Evolutionary conservation across 64 coral and sea anemone genomes (phyloP).

Genomic region (Pocillopora damicornis): DNA sequence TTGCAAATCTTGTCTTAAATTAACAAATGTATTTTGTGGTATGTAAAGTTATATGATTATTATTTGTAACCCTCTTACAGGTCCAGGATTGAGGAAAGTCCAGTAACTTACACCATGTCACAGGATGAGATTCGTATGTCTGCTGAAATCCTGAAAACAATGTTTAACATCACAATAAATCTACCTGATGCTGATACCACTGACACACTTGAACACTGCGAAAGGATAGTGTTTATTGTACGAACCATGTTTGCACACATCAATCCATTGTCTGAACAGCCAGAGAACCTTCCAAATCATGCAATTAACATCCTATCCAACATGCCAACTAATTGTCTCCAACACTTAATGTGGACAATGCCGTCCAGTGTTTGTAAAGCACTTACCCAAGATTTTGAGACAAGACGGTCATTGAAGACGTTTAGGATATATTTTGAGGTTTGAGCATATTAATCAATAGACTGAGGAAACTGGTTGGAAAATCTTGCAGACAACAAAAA

Average conservation of each 20-base stretch:
- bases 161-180: constrained; percentile 96
- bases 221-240: constrained; percentile 74
- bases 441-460: neutral
- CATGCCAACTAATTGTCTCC: constrained; percentile 68
- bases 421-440: constrained; percentile 63
- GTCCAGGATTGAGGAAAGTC: constrained; percentile 52
- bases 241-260: constrained; percentile 67
- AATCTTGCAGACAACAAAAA: too few relatives aligned
- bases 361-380: constrained; percentile 59
- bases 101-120: constrained; percentile 50
- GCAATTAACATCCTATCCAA: constrained; percentile 78
- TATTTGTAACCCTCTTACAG: constrained; percentile 24
- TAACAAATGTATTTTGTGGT: too few relatives aligned
- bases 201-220: constrained; percentile 74
- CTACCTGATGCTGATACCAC: constrained; percentile 58
- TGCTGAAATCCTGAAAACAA: constrained; percentile 86
- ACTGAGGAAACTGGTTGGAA: too few relatives aligned
- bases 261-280: constrained; percentile 38
- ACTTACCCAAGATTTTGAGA: constrained; percentile 60
- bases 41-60: neutral
- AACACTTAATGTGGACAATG: constrained; percentile 69
- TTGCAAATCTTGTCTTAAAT: too few relatives aligned
- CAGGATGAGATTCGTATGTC: constrained; percentile 58
- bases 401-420: constrained; percentile 16
- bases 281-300: constrained; percentile 88